Evolutionary conservation across 2,113 vertebrate genomes (phyloP).

Genomic region (Ameiurus melas): DNA sequence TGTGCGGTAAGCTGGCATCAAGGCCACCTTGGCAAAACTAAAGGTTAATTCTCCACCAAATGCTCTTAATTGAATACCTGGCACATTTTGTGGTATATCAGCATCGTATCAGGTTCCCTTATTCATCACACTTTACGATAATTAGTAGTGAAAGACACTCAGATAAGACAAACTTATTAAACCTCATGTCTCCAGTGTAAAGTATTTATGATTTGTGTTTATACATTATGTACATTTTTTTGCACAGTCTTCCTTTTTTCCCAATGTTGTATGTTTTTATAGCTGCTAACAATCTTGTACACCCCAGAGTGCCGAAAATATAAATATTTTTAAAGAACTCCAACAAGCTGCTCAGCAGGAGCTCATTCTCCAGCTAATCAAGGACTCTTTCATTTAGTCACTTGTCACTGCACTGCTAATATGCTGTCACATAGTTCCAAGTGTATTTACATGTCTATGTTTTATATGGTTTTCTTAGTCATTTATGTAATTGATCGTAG

Average conservation of each 20-base stretch:
- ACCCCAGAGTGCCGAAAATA: background rate
- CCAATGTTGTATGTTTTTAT: background rate
- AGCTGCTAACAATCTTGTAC: background rate
- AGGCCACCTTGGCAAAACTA: background rate
- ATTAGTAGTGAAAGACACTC: background rate
- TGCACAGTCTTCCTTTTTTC: background rate
- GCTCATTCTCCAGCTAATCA: background rate
- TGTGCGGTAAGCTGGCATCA: background rate
- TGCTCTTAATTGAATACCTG: background rate
- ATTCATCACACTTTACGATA: background rate
- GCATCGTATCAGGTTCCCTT: background rate
- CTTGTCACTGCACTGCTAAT: background rate
- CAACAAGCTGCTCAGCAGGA: background rate
- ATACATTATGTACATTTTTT: background rate
- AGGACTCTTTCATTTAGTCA: background rate
- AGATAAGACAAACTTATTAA: background rate
- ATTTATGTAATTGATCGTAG: background rate
- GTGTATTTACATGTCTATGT: background rate
- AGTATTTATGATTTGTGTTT: background rate
- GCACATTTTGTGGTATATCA: background rate
- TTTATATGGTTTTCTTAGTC: background rate
- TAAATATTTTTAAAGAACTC: background rate
- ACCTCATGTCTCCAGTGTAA: background rate
- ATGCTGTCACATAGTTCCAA: background rate
- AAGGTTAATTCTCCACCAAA: background rate